Conservation (phyloP, 2,888 invertebrate species). For the Nephrocerus scutellatus region DNA sequence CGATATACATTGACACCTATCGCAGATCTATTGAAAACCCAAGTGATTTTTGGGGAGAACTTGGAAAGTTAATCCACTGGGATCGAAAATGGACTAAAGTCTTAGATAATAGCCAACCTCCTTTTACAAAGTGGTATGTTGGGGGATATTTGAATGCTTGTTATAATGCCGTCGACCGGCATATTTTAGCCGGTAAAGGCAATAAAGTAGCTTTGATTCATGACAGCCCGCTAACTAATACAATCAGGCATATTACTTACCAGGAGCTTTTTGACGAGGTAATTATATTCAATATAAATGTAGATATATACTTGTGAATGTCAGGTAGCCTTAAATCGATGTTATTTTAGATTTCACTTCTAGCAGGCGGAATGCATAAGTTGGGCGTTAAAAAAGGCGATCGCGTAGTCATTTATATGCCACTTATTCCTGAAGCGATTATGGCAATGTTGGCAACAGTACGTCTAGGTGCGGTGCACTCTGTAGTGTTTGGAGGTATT, state of each 20-base stretch:
- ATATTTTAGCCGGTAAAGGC: conserved; percentile 72
- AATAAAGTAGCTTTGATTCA: conserved; percentile 76
- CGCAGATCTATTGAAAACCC: conserved; percentile 67
- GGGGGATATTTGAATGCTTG: conserved; percentile 90
- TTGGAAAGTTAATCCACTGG: conserved; percentile 71
- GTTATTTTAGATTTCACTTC: conserved; percentile 43
- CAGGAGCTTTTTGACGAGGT: conserved; percentile 74
- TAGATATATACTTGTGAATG: too few relatives aligned
- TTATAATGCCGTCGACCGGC: conserved; percentile 87
- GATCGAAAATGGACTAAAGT: conserved; percentile 77
- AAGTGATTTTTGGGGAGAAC: conserved; percentile 78
- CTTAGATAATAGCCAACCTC: conserved; percentile 72
- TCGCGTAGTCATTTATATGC: conserved; percentile 89
- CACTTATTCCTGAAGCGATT: conserved; percentile 83
- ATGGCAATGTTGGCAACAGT: conserved; percentile 84
- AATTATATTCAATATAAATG: conserved; percentile 17
- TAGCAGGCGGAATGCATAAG: conserved; percentile 72
- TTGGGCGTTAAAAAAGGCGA: conserved; percentile 78
- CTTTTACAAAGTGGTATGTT: conserved; percentile 82
- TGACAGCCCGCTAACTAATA: conserved; percentile 81
- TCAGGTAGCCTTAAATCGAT: too few relatives aligned
- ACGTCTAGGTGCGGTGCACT: conserved; percentile 85
- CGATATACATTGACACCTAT: conserved; percentile 58
- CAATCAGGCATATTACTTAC: conserved; percentile 71
- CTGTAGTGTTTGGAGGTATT: conserved; percentile 86